phyloP scores from a whole-genome alignment of 64 coral and sea anemone genomes.

The Montipora efflorescens region DNA sequence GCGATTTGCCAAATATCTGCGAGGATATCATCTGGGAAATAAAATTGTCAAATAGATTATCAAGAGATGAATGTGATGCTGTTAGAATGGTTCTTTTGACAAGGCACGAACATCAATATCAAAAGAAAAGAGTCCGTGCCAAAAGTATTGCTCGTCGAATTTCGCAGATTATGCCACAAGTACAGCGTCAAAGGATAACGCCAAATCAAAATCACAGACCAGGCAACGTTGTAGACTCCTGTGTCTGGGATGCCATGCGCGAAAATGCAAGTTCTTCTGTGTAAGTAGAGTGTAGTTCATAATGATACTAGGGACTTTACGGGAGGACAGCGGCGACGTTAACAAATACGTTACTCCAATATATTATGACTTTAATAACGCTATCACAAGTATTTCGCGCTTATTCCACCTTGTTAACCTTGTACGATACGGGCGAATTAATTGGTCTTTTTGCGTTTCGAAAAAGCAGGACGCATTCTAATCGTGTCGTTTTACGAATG shows the following conservation, averaged over 20 bases:
- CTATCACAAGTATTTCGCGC: too few species aligned
- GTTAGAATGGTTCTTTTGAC: slow-evolving; percentile 76
- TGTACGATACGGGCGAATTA: too few species aligned
- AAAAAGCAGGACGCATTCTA: too few species aligned
- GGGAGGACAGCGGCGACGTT: too few species aligned
- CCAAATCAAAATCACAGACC: not conserved
- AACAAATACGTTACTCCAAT: too few species aligned
- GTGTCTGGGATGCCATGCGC: not conserved
- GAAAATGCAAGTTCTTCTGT: not conserved
- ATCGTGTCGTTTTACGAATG: too few species aligned
- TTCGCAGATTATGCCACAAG: slow-evolving; percentile 23
- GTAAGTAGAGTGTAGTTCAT: not conserved
- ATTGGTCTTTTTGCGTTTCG: too few species aligned
- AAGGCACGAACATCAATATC: slow-evolving; percentile 85
- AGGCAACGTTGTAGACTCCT: not conserved
- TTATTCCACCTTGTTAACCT: too few species aligned
- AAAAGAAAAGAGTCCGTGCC: slow-evolving; percentile 55
- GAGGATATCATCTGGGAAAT: slow-evolving; percentile 80
- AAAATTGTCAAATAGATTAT: slow-evolving; percentile 42
- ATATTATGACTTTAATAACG: too few species aligned
- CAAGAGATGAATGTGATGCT: slow-evolving; percentile 58
- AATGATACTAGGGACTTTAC: too few species aligned
- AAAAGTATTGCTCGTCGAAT: slow-evolving; percentile 1
- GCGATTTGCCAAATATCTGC: slow-evolving; percentile 69
- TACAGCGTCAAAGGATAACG: not conserved